phyloP scores from a whole-genome alignment of 2,797 vertebrate genomes.

The Spinus olivaceus region DNA sequence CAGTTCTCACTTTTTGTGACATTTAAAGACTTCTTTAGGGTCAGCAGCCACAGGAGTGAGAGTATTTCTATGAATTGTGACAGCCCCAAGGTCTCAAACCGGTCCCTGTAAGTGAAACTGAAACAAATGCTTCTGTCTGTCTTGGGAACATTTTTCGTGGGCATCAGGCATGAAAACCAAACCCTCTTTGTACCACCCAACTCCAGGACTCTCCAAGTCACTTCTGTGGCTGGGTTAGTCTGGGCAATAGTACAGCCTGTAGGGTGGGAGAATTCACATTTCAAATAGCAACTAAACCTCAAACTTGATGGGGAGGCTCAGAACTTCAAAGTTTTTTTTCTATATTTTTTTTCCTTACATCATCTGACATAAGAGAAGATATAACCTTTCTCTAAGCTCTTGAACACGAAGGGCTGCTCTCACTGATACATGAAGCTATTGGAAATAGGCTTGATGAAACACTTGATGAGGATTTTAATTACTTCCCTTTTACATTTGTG shows the following conservation, averaged over 20 bases:
- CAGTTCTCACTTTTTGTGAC: not conserved
- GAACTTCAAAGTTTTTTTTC: not conserved
- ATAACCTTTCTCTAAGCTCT: accelerated
- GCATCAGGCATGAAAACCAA: not conserved
- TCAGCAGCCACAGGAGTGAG: not conserved
- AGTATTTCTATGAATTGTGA: not conserved
- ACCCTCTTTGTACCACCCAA: not conserved
- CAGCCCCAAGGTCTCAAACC: not conserved
- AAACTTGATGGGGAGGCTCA: not conserved
- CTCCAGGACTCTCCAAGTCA: not conserved
- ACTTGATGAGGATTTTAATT: accelerated
- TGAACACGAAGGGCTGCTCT: not conserved
- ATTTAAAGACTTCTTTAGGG: not conserved
- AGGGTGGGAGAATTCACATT: not conserved
- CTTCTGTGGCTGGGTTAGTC: not conserved
- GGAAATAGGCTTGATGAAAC: not conserved
- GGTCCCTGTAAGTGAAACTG: not conserved
- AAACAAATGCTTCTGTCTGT: not conserved
- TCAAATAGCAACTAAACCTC: not conserved
- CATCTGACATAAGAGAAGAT: not conserved
- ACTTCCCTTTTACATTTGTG: not conserved
- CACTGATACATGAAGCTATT: not conserved
- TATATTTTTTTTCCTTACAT: not conserved
- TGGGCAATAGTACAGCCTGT: not conserved
- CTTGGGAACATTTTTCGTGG: not conserved